Base-by-base conservation (phyloP, 2,888 invertebrate species). In the Unio pictorum region DNA sequence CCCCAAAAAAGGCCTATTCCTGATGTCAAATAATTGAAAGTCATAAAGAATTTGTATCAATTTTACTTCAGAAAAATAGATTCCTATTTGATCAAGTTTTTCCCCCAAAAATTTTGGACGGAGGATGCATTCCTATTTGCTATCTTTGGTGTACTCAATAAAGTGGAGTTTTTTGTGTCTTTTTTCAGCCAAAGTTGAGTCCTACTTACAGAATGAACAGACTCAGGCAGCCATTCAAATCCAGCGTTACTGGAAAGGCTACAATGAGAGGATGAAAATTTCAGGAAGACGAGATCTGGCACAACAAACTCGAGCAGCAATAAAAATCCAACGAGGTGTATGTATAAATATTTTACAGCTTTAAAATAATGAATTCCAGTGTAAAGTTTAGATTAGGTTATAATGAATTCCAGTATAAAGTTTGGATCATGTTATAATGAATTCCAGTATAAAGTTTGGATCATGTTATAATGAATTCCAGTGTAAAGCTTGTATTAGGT, bases 231-330 rank as follows among this genome's bases (percentile, higher is more conserved):
- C 87, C 17, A 67, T 83, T n/a, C 80, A 74, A 56, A 88, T 90
- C 56, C 90, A 90, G 79, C 82, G 84, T 60, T 26, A 74, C 0
- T 89, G 87, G 87, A 78, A 87, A 61, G 88, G 89, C 11, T 83
- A 85, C 64, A 69, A 72, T 54, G 82, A 81, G 45, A 68, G 89
- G 17, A 74, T 75, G 56, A 71, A 78, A 55, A 70, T 88, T 15
- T 72, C 75, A 5, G 75, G 75, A 7, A 71, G 82, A 15, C 79
- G 82, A 65, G 71, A 78, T 17, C 67, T 80, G 4, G 77, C 78
- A 0, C 70, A 66, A 55, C 75, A 76, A 60, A 81, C 76, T 20
- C 79, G 78, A 60, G 88, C 89, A 26, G 88, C 87, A 34, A 80
- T 88, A 54, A 81, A 69, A 30, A 85, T 90, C 63, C 90, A 90